Base-by-base conservation (phyloP, 2,888 invertebrate genomes). In the Nowickia ferox region DNA sequence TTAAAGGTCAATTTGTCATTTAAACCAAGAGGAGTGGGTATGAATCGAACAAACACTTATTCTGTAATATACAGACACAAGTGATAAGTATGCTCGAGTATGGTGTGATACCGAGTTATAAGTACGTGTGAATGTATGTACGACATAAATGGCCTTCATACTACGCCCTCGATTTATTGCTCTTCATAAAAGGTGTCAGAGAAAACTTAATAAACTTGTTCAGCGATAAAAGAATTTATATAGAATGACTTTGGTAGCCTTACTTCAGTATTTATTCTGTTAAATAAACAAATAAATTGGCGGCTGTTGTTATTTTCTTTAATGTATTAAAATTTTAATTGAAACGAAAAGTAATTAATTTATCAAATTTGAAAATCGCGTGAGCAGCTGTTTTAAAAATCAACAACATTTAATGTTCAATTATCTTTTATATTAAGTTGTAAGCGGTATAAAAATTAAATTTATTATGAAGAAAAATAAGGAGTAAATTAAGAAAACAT, bases 1-100 rank as follows among this genome's bases (percentile, higher is more conserved):
- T 82, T 82, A 78, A 82, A 85, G 85, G 85, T 82, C 85, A 85
- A 85, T 85, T 85, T 85, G 82, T 85, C 78, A 78, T 78, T 76
- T 48, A 42, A 42, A 66, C 17, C 40, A 46, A 72, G 57, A 66
- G 55, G 6, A 63, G 55, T 42, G 10, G 30, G 30, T 42, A 13
- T 61, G 61, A 76, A 66, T 30, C 53, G 44, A 53, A 66, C 42
- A 38, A 53, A 66, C 42, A 38, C n/a, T 77, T 77, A 51, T 74
- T 71, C 63, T 76, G 19, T 84, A 80, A 84, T 80, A 80, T 76
- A 84, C 68, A 48, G 59, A 48, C 48, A 68, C 30, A 0, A 59
- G 40, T 69, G 59, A 69, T 78, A 69, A 68, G 48, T 69, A 22
- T 66, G 55, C 13, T 65, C 17, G 22, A 17, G n/a, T 9, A 55